phyloP scores from a whole-genome alignment of 2,113 vertebrate species.

The Uria aalge region DNA sequence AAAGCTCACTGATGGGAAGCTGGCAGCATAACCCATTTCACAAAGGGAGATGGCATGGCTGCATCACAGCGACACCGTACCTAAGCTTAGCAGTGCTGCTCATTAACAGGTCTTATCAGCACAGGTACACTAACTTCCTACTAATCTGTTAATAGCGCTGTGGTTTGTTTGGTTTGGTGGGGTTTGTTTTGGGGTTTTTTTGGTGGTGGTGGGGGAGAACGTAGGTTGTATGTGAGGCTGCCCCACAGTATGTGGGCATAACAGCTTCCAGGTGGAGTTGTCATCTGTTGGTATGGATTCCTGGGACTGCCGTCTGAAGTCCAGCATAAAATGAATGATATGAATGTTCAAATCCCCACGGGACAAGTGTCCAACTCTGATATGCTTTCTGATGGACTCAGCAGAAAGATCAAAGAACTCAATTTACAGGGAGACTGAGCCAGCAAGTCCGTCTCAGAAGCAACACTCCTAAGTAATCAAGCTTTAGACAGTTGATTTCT shows the following conservation, averaged over 20 bases:
- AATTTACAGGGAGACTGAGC: not conserved
- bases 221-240: not conserved
- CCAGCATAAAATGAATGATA: not conserved
- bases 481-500: not conserved
- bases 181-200: fast-evolving
- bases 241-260: not conserved
- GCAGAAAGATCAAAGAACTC: not conserved
- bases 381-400: not conserved
- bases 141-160: not conserved
- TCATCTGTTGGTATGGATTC: not conserved
- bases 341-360: not conserved
- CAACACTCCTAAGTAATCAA: not conserved
- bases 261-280: not conserved
- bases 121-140: not conserved
- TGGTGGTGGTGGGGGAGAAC: not conserved
- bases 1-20: not conserved
- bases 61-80: fast-evolving
- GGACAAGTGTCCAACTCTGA: not conserved
- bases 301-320: not conserved
- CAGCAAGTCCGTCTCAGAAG: not conserved
- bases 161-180: not conserved
- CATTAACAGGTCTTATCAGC: not conserved
- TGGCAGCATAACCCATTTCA: not conserved
- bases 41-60: not conserved
- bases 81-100: not conserved